Evolutionary conservation across 2,113 vertebrate genomes (phyloP).

Genomic region (Vulpes lagopus): DNA sequence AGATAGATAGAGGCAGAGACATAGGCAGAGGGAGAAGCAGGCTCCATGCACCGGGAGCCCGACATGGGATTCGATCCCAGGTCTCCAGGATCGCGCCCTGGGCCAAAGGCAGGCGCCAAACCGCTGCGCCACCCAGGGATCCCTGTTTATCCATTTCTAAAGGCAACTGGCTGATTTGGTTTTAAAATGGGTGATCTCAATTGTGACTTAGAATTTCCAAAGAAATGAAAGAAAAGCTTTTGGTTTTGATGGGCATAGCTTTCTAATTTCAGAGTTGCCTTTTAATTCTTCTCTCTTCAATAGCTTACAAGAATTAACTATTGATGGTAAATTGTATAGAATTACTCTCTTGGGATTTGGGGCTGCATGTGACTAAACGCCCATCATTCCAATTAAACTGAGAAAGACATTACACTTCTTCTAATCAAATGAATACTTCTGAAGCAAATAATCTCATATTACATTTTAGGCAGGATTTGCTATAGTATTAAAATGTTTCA

Average conservation of each 20-base stretch:
- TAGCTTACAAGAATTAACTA: background rate
- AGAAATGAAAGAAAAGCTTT: background rate
- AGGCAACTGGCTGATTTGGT: background rate
- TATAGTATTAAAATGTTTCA: background rate
- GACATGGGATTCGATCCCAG: no score
- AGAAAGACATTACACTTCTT: background rate
- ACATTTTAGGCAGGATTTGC: background rate
- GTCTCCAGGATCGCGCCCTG: no score
- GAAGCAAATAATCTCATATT: background rate
- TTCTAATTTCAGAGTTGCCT: background rate
- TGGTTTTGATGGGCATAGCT: background rate
- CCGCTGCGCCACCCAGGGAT: no score
- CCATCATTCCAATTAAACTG: background rate
- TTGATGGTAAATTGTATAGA: background rate
- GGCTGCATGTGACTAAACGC: background rate
- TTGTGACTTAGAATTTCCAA: background rate
- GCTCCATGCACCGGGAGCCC: no score
- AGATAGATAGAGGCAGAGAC: no score
- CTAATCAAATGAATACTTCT: background rate
- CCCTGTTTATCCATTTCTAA: background rate
- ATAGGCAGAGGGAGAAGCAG: no score
- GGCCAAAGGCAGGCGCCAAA: no score
- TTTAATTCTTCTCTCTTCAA: slow-evolving; percentile 32
- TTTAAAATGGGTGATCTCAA: background rate
- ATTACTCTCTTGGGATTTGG: background rate